phyloP scores from a whole-genome alignment of 2,888 invertebrate genomes.

The Ornithoptera alexandrae region DNA sequence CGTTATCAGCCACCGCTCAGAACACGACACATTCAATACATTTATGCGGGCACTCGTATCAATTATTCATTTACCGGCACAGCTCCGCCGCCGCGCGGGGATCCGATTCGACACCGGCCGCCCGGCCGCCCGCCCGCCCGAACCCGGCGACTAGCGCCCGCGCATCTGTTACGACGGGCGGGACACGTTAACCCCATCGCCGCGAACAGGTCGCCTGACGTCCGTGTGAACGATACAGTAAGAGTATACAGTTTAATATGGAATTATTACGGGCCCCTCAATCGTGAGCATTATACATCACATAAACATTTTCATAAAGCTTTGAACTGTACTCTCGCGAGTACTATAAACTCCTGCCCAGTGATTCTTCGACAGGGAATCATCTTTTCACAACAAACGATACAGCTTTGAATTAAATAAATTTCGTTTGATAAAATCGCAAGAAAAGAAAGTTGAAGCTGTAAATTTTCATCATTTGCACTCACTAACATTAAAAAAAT shows the following conservation, averaged over 20 bases:
- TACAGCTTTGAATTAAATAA: too few species aligned
- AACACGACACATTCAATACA: slow-evolving; percentile 30
- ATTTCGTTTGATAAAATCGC: too few species aligned
- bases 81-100: slow-evolving; percentile 1
- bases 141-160: too few species aligned
- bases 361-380: too few species aligned
- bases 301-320: slow-evolving; percentile 11
- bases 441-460: too few species aligned
- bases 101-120: too few species aligned
- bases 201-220: slow-evolving; percentile 6
- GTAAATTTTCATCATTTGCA: too few species aligned
- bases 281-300: neutral
- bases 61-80: slow-evolving; percentile 27
- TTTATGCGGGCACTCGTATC: slow-evolving; percentile 34
- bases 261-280: neutral
- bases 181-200: neutral
- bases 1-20: slow-evolving; percentile 34
- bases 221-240: slow-evolving; percentile 10
- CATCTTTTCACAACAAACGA: too few species aligned
- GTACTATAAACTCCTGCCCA: neutral
- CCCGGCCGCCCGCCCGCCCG: too few species aligned
- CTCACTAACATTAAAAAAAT: too few species aligned
- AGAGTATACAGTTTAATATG: slow-evolving; percentile 12
- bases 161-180: too few species aligned
- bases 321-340: neutral